A percentile compares a stretch with the other conserved stretches of the same genome.
These are phyloP conservation scores for Pycnomerus fuliginosus DNA, from an alignment of 2,888 invertebrate genomes.

Conservation along the genomic window DNA sequence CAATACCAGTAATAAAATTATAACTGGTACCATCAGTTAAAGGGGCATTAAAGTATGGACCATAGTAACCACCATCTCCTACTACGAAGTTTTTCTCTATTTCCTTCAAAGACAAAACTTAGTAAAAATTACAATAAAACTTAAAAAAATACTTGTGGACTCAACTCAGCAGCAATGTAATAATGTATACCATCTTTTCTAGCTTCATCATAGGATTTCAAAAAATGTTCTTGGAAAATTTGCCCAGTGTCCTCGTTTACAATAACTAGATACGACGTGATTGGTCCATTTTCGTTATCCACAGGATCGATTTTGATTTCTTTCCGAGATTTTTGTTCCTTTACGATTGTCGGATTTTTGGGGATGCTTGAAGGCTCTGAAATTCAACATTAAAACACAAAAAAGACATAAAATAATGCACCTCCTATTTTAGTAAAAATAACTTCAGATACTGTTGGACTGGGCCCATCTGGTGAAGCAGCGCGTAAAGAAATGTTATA, in stretches of 20 bases:
- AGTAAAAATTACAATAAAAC: slow-evolving; percentile 2
- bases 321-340: slow-evolving; percentile 63
- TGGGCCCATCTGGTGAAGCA: slow-evolving; percentile 60
- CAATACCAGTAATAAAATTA: slow-evolving; percentile 69
- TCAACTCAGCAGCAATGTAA: slow-evolving; percentile 81
- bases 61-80: slow-evolving; percentile 74
- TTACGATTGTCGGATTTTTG: slow-evolving; percentile 63
- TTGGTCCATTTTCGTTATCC: slow-evolving; percentile 75
- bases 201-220: slow-evolving; percentile 68
- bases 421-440: slow-evolving; percentile 72
- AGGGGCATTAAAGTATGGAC: slow-evolving; percentile 75
- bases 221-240: slow-evolving; percentile 61
- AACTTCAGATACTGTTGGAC: slow-evolving; percentile 58
- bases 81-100: slow-evolving; percentile 69
- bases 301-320: slow-evolving; percentile 67
- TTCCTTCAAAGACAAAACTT: slow-evolving; percentile 44
- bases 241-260: slow-evolving; percentile 65
- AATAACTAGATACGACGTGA: slow-evolving; percentile 72
- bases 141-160: slow-evolving; percentile 60
- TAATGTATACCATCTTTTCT: slow-evolving; percentile 68
- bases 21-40: slow-evolving; percentile 63
- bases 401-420: slow-evolving; percentile 28
- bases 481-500: slow-evolving; percentile 76
- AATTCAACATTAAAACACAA: slow-evolving; percentile 11
- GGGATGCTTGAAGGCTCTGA: slow-evolving; percentile 68